Evolutionary conservation across 1,140 invertebrate genomes (phyloP), one percentile per base, ranked within the genome.

Genomic region (Drosophila melanogaster): DNA sequence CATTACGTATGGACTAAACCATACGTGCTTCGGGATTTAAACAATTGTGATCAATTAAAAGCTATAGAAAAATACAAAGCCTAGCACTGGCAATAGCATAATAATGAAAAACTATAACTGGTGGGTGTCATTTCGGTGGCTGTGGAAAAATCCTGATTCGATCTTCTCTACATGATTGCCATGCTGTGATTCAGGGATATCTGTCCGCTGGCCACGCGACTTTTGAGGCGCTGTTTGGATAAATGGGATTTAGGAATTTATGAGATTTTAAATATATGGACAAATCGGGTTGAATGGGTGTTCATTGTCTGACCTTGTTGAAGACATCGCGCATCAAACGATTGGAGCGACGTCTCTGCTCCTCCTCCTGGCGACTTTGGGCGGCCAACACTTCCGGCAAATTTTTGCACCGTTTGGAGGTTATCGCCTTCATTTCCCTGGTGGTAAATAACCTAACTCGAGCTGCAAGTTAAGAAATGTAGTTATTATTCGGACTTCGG

Each of bases 381-480:
- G 73, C 77, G 12, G 79, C 90, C 19, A 92, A 10, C 4, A 92
- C 86, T 41, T 92, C 91, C 0, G 91, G 91, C 59, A 92, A 50
- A 10, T 35, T 60, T 14, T 78, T 65, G 49, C 80, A 90, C 2
- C 81, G 84, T 54, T 80, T 86, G 26, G 51, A 80, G 15, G 91
- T 92, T 49, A 92, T n/a, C 0, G 91, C 91, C 54, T 92, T 92
- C 91, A 92, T 92, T 54, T 92, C 83, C 19, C 61, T 61, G 0
- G 90, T 92, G 35, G 76, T 50, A 26, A 92, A 90, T 24, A 92
- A 57, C 14, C 91, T 72, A 2, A 90, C 33, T 7, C 75, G 77
- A 7, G 81, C 91, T 92, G 56, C 5, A 49, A 57, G 53, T 12
- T 4, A 19, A 17, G 6, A n/a, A 24, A 46, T 24, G 3, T 24